phyloP scores from a whole-genome alignment of 2,888 invertebrate genomes.

The Sarcophaga subvicina region DNA sequence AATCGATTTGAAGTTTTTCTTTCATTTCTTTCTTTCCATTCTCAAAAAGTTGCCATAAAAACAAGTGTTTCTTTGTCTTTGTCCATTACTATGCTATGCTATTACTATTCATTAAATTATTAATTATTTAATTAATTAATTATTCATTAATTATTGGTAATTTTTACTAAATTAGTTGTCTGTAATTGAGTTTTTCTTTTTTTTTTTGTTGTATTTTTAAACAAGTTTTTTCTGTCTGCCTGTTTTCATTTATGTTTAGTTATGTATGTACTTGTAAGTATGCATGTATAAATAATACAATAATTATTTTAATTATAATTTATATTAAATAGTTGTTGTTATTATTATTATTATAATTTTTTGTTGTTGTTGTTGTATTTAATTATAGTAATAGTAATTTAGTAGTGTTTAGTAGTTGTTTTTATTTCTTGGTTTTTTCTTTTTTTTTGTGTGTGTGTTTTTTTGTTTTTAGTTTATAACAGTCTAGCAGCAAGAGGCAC shows the following conservation, averaged over 20 bases:
- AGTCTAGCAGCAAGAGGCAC: slow-evolving; percentile 75
- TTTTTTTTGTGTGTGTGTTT: slow-evolving; percentile 54
- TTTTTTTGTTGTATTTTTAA: neutral
- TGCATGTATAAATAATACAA: slow-evolving; percentile 38
- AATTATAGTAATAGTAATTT: slow-evolving; percentile 28
- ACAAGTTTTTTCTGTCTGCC: slow-evolving; percentile 46
- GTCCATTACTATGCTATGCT: neutral
- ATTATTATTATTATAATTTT: slow-evolving; percentile 8
- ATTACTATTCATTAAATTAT: neutral
- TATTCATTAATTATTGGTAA: neutral
- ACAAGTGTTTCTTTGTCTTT: slow-evolving; percentile 55
- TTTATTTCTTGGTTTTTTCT: slow-evolving; percentile 52
- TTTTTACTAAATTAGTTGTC: no score
- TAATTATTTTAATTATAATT: slow-evolving; percentile 29
- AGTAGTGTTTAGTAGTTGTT: slow-evolving; percentile 58
- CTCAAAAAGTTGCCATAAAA: slow-evolving; percentile 66
- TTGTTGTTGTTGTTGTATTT: slow-evolving; percentile 11
- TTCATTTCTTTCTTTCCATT: slow-evolving; percentile 12
- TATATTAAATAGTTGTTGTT: slow-evolving; percentile 44
- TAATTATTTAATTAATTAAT: slow-evolving; percentile 41
- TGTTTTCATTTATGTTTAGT: neutral
- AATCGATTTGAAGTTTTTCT: neutral
- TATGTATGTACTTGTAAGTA: slow-evolving; percentile 17
- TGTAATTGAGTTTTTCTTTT: no score
- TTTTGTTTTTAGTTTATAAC: slow-evolving; percentile 58